A percentile compares a stretch with the other conserved stretches of the same genome.
Evolutionary conservation across 2,888 invertebrate genomes (phyloP).

Genomic region (Lepidocyrtinus sp.): DNA sequence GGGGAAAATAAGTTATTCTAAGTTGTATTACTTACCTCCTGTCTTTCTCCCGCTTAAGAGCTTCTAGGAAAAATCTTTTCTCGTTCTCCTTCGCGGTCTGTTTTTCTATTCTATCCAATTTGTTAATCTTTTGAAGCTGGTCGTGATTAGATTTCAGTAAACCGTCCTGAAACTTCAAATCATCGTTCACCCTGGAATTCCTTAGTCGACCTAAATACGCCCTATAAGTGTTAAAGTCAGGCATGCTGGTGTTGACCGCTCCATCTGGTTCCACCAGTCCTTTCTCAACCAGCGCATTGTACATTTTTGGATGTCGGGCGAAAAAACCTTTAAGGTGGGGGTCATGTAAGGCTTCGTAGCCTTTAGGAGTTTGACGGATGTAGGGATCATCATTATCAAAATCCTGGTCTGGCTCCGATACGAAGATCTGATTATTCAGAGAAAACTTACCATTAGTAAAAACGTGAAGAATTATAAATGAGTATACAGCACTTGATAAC

Average conservation of each 20-base stretch:
- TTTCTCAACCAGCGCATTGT: conserved; percentile 9
- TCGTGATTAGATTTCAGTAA: not conserved
- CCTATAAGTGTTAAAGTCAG: conserved; percentile 38
- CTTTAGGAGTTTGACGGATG: conserved; percentile 15
- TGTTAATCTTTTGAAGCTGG: not conserved
- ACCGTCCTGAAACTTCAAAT: not conserved
- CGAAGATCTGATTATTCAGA: conserved; percentile 22
- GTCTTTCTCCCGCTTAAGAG: not conserved
- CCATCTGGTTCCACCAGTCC: conserved; percentile 39
- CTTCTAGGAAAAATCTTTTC: not conserved
- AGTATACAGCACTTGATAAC: not conserved
- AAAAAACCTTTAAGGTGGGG: conserved; percentile 33
- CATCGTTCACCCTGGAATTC: conserved; percentile 12
- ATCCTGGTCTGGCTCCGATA: not conserved
- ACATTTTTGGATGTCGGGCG: conserved; percentile 26
- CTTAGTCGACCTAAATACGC: conserved; percentile 32
- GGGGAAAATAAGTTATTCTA: too few species aligned
- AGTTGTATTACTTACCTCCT: not conserved
- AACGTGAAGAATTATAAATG: not conserved
- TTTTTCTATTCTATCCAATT: not conserved
- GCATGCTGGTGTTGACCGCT: conserved; percentile 12
- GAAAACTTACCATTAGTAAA: not conserved
- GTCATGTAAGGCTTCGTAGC: conserved; percentile 34
- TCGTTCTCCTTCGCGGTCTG: not conserved
- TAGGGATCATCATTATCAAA: conserved; percentile 41